Evolutionary conservation across 2,888 invertebrate species (phyloP).

Genomic region (Loripinus fragilis): DNA sequence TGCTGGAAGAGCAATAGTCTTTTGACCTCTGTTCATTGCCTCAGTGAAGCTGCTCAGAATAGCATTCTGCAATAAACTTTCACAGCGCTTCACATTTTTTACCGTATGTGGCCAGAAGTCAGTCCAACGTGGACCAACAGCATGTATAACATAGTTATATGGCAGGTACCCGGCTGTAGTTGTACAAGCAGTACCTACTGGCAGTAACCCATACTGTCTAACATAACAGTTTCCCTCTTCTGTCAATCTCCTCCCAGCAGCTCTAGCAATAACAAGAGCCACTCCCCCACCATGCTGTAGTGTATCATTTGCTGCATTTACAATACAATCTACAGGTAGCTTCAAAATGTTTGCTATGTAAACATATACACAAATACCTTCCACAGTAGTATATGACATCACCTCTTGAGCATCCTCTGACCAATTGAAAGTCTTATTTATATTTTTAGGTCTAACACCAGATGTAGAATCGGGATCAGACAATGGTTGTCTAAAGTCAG

Average conservation of each 20-base stretch:
- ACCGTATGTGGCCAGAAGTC: neutral
- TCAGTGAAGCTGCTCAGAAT: too few species aligned
- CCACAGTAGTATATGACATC: neutral
- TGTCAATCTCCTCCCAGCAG: neutral
- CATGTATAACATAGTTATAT: neutral
- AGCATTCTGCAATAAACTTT: neutral
- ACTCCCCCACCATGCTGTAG: neutral
- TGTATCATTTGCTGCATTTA: neutral
- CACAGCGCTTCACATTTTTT: neutral
- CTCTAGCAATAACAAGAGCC: neutral
- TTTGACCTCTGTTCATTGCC: neutral
- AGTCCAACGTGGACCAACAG: neutral
- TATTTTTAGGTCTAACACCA: neutral
- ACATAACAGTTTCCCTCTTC: neutral
- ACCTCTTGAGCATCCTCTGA: neutral
- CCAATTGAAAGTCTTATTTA: neutral
- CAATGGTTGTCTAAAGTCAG: too few species aligned
- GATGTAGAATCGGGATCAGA: too few species aligned
- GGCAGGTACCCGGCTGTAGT: neutral
- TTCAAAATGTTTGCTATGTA: neutral
- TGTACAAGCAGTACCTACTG: neutral
- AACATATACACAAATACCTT: neutral
- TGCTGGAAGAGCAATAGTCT: neutral
- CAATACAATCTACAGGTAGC: neutral
- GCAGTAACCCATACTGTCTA: neutral